Evolutionary conservation across 2,797 vertebrate genomes (phyloP), one percentile per base, ranked within the genome.

Genomic region (Pogoniulus pusillus): DNA sequence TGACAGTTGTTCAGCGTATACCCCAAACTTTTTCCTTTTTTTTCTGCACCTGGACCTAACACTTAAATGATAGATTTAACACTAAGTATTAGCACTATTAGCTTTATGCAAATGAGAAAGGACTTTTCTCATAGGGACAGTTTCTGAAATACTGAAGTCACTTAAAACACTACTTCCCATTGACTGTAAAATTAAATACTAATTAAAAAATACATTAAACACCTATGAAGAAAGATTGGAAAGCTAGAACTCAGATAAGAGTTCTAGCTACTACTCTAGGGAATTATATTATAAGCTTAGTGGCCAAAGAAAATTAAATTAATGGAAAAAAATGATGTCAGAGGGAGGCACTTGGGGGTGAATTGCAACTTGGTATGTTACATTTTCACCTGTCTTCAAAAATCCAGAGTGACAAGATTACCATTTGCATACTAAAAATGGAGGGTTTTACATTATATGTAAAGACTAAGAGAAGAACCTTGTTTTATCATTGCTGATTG

Each of bases 161-260:
- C 17, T 83, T 83, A 34, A 82, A 77, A 85, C 6, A 24, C 45
- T 80, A 85, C 87, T 77, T 79, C 35, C 17, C 30, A 71, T 68
- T 87, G 87, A 85, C 76, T 87, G 79, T 71, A 90, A 90, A n/a
- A 74, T 90, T 82, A 84, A 89, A 62, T 10, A 77, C 41, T 68
- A 89, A 89, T 78, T 81, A 30, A 77, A 71, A 83, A 89, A 82
- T 32, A 58, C 83, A 73, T 83, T 77, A 91, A 92, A 65, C 18
- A 58, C 6, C 37, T 78, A 22, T 45, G 35, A 87, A 92, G n/a
- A 93, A 79, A 85, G 30, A 3, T 54, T 74, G 65, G 49, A 89
- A 89, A 83, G 32, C 22, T 80, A n/a, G 85, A 74, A 74, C 34
- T 64, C 24, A 83, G 35, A 35, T 83, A 57, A 60, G 49, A 60